These are phyloP conservation scores for Drosophila prolongata DNA, from an alignment of 2,888 invertebrate genomes.

Conservation along the genomic window DNA sequence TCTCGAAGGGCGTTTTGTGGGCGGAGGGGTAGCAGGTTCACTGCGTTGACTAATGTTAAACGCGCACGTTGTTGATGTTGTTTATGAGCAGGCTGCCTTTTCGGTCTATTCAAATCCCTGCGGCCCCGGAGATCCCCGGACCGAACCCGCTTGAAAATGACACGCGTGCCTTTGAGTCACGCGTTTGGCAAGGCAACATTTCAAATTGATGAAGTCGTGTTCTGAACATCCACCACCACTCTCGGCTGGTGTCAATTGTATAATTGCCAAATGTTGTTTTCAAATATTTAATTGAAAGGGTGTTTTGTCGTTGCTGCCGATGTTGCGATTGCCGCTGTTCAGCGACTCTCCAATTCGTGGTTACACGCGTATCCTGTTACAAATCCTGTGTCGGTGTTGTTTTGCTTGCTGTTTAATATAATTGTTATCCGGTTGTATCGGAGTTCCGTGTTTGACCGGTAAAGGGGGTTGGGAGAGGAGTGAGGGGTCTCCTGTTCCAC, in stretches of 20 bases:
- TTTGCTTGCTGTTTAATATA: slow-evolving; percentile 76
- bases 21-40: slow-evolving; percentile 59
- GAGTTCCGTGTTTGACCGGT: slow-evolving; percentile 18
- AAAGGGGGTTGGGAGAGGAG: slow-evolving; percentile 18
- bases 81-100: slow-evolving; percentile 63
- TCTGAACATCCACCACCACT: slow-evolving; percentile 30
- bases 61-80: slow-evolving; percentile 70
- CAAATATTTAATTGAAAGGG: slow-evolving; percentile 83
- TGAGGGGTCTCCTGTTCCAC: slow-evolving; percentile 14
- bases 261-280: slow-evolving; percentile 82
- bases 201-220: slow-evolving; percentile 82
- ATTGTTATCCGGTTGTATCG: slow-evolving; percentile 75
- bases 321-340: slow-evolving; percentile 26
- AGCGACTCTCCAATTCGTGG: slow-evolving; percentile 68
- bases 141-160: slow-evolving; percentile 57
- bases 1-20: slow-evolving; percentile 39
- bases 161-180: slow-evolving; percentile 67
- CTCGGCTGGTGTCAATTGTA: slow-evolving; percentile 76
- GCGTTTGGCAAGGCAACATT: slow-evolving; percentile 69
- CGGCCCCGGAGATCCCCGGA: slow-evolving; percentile 50
- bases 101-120: slow-evolving; percentile 69
- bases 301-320: slow-evolving; percentile 60
- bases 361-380: slow-evolving; percentile 84
- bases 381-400: slow-evolving; percentile 78
- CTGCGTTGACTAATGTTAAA: slow-evolving; percentile 75